Evolutionary conservation across 1,140 invertebrate species (phyloP).

Genomic region (Ceratosolen solmsi): DNA sequence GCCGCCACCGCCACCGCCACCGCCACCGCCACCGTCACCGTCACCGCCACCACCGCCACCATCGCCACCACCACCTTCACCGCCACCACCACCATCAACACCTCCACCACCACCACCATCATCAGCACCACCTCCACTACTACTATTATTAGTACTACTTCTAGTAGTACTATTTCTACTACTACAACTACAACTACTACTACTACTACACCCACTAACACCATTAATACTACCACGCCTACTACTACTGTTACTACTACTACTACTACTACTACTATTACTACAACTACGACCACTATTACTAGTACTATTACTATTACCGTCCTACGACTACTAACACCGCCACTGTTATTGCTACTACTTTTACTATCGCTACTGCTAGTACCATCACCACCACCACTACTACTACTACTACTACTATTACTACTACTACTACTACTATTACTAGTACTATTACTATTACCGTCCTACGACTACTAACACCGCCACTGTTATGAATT

Average conservation of each 20-base stretch:
- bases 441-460: background rate
- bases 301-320: background rate
- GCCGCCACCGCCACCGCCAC: slow-evolving; percentile 51
- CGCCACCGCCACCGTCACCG: slow-evolving; percentile 45
- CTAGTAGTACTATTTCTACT: background rate
- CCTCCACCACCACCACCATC: background rate
- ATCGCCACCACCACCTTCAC: background rate
- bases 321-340: background rate
- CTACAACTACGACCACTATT: background rate
- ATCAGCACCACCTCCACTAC: background rate
- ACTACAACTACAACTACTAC: background rate
- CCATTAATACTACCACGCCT: background rate
- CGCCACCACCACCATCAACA: background rate
- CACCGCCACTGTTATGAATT: too few species aligned
- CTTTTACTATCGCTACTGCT: background rate
- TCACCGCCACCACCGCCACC: background rate
- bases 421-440: too few species aligned
- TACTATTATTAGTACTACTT: background rate
- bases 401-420: background rate
- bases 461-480: background rate
- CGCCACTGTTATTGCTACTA: too few species aligned
- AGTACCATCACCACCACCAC: too few species aligned
- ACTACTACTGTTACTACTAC: background rate
- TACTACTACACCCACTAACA: background rate
- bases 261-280: background rate